Evolutionary conservation across 2,797 vertebrate species (phyloP).

Genomic region (Saxicola maurus): DNA sequence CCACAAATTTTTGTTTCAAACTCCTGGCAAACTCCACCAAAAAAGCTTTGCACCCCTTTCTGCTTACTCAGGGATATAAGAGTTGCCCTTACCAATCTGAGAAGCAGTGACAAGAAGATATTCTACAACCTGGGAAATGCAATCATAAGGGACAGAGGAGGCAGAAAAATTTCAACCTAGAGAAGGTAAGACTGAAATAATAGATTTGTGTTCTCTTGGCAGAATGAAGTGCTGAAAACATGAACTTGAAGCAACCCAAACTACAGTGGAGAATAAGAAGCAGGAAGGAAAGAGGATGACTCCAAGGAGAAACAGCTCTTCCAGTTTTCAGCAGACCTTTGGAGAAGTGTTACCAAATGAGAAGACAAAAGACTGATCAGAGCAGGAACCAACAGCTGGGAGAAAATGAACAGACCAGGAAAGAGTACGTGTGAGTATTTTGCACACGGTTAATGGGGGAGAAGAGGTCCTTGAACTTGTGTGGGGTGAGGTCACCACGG

Average conservation of each 20-base stretch:
- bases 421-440: constrained; percentile 1
- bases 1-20: not conserved
- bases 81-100: not conserved
- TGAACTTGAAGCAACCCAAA: not conserved
- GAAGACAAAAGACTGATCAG: not conserved
- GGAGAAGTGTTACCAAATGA: not conserved
- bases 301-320: not conserved
- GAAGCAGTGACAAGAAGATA: not conserved
- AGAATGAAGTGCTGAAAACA: not conserved
- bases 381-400: constrained; percentile 40
- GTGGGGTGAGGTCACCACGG: not conserved
- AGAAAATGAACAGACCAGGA: constrained; percentile 16
- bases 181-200: not conserved
- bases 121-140: not conserved
- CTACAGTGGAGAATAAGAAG: not conserved
- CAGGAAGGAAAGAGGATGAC: not conserved
- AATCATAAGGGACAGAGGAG: not conserved
- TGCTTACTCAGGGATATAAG: not conserved
- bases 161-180: not conserved
- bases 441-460: constrained; percentile 7
- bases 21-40: not conserved
- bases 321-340: not conserved
- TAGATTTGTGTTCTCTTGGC: not conserved
- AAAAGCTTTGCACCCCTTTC: not conserved
- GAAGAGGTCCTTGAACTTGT: constrained; percentile 50